A percentile compares a stretch with the other conserved stretches of the same genome.
Conservation (phyloP, 1,140 invertebrate species). For the Amyelois transitella region DNA sequence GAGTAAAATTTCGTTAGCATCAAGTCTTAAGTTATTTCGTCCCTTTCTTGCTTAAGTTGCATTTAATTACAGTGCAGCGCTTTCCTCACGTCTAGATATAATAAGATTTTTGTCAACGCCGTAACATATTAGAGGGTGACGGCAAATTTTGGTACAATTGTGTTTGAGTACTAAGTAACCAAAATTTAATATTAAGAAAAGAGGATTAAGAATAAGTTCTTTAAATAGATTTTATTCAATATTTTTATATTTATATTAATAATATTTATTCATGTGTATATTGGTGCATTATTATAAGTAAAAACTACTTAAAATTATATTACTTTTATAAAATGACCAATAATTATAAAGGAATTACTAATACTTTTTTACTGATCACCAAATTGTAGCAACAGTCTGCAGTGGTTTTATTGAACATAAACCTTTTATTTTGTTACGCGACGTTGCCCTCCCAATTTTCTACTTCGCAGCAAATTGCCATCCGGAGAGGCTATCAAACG, state of each 20-base stretch:
- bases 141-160: not conserved
- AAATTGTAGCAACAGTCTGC: not conserved
- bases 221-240: too few relatives aligned
- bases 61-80: conserved; percentile 15
- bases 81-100: conserved; percentile 5
- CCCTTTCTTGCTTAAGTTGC: conserved; percentile 9
- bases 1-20: conserved; percentile 3
- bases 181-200: too few relatives aligned
- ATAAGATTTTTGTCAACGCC: conserved; percentile 9
- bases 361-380: not conserved
- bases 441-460: conserved; percentile 19
- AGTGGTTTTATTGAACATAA: conserved; percentile 7
- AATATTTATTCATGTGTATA: too few relatives aligned
- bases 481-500: conserved; percentile 5
- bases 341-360: too few relatives aligned
- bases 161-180: too few relatives aligned
- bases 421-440: conserved; percentile 20
- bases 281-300: not conserved
- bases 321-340: not conserved
- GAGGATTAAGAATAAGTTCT: too few relatives aligned
- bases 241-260: too few relatives aligned
- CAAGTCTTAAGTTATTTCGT: conserved; percentile 8
- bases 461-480: conserved; percentile 17
- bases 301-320: not conserved
- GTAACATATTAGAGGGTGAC: not conserved